phyloP scores from a whole-genome alignment of 53 echinoderm and acorn worm species.

The Paracentrotus lividus region DNA sequence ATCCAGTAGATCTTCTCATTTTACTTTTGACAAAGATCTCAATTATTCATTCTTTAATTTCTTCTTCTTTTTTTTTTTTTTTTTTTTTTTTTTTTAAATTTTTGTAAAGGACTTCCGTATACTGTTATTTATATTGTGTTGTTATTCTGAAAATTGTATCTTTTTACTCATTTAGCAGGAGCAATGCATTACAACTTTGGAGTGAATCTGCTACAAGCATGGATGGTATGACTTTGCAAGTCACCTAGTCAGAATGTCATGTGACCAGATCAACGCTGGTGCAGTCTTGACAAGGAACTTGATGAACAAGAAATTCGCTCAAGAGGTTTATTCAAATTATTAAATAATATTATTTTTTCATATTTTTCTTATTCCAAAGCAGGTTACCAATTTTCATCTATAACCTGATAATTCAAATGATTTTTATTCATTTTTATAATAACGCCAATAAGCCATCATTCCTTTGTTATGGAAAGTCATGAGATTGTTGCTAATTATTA shows the following conservation, averaged over 20 bases:
- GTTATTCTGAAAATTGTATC: neutral
- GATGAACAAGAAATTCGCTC: conserved; percentile 76
- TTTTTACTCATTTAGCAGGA: conserved; percentile 72
- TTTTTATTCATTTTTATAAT: no score
- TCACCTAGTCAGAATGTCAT: conserved; percentile 75
- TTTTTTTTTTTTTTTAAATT: no score
- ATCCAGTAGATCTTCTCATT: neutral
- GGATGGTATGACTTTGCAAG: conserved; percentile 78
- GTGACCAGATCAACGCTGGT: conserved; percentile 86
- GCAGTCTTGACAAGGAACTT: conserved; percentile 70
- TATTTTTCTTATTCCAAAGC: no score
- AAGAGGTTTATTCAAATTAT: no score
- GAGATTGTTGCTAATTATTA: no score
- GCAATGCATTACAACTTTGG: conserved; percentile 91
- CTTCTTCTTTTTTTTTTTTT: neutral
- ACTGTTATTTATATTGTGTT: neutral
- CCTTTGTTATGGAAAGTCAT: no score
- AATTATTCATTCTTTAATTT: neutral
- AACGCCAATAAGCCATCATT: no score
- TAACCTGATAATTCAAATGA: no score
- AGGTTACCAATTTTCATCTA: no score
- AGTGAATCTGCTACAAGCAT: conserved; percentile 86
- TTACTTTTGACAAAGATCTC: neutral
- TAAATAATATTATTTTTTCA: no score
- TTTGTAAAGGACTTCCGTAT: no score